Percentiles rank a stretch among this genome's conserved stretches.
Conservation (phyloP, 2,113 vertebrate genomes). For the Saguinus midas region DNA sequence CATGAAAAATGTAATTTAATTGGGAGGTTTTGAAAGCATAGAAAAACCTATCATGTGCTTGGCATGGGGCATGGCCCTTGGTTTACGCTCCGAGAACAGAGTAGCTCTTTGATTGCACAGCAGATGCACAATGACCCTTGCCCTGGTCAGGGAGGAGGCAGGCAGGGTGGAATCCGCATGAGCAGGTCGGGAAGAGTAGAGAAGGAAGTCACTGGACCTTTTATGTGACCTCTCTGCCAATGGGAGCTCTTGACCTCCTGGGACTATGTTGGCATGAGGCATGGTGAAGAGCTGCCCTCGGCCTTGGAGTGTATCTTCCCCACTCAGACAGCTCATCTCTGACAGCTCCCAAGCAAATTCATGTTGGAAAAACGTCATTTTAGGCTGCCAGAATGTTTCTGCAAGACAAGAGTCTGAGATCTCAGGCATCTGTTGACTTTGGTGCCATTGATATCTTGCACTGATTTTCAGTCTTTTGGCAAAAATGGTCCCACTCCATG, state of each 20-base stretch:
- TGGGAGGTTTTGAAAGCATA: neutral
- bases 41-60: accelerated
- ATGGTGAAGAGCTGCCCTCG: accelerated
- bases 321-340: accelerated
- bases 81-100: accelerated
- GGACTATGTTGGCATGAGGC: accelerated
- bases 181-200: neutral
- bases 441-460: neutral
- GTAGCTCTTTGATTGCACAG: accelerated
- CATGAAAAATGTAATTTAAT: neutral
- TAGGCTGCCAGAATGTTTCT: neutral
- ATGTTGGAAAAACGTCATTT: neutral
- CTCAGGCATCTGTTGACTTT: neutral
- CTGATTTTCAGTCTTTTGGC: neutral
- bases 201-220: neutral
- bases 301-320: neutral
- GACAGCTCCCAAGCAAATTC: neutral
- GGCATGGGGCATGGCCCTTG: neutral
- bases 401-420: neutral
- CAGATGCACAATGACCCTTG: neutral
- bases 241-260: neutral
- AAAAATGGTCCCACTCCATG: accelerated
- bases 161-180: neutral
- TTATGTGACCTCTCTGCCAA: neutral
- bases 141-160: neutral